A percentile compares a stretch with the other conserved stretches of the same genome.
Evolutionary conservation across 2,888 invertebrate species (phyloP).

Genomic region (Mimachlamys varia): DNA sequence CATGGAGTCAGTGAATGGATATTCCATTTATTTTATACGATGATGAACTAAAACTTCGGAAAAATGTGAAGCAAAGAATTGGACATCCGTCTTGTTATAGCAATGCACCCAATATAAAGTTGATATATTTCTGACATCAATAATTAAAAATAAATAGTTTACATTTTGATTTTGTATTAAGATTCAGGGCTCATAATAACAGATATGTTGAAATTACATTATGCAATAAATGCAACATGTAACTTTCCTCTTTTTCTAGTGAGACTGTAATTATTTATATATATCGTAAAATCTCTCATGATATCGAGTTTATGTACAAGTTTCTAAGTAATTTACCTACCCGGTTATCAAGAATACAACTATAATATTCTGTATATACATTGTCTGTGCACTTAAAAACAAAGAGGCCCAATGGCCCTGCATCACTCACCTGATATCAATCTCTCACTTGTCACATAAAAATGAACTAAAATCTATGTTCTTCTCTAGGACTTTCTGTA

Average conservation of each 20-base stretch:
- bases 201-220: neutral
- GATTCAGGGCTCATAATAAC: neutral
- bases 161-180: neutral
- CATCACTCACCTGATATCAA: no score
- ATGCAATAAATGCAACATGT: neutral
- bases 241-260: neutral
- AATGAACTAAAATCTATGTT: no score
- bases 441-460: no score
- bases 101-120: neutral
- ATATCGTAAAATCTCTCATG: neutral
- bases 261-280: neutral
- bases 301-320: conserved; percentile 3
- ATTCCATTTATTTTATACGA: neutral
- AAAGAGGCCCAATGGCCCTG: no score
- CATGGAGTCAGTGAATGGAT: neutral
- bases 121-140: neutral
- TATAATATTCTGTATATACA: conserved; percentile 22
- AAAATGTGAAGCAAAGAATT: neutral
- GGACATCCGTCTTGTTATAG: neutral
- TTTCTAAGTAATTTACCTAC: conserved; percentile 25
- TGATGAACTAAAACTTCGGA: neutral
- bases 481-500: no score
- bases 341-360: neutral
- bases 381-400: neutral
- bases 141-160: neutral